phyloP scores from a whole-genome alignment of 1,140 invertebrate species.

The Drosophila grimshawi region DNA sequence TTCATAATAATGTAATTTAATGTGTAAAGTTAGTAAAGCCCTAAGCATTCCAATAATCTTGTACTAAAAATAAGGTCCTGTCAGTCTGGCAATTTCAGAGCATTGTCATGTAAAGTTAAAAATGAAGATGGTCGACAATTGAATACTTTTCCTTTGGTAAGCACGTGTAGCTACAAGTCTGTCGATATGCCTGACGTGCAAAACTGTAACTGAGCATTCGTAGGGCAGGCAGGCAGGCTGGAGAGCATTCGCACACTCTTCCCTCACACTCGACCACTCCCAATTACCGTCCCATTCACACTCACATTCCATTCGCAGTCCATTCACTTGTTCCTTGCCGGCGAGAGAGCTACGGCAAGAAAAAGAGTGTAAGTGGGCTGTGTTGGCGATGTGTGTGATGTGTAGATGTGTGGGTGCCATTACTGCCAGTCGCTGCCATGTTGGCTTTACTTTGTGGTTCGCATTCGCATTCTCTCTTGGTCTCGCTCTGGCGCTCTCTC shows the following conservation, averaged over 20 bases:
- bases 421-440: conserved; percentile 7
- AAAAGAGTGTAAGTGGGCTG: conserved; percentile 6
- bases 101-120: too few relatives aligned
- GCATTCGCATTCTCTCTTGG: neutral
- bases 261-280: conserved; percentile 12
- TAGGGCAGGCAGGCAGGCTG: conserved; percentile 6
- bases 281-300: conserved; percentile 14
- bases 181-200: neutral
- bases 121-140: too few relatives aligned
- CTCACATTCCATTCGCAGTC: conserved; percentile 2
- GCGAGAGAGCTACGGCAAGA: conserved; percentile 13
- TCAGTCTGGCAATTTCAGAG: too few relatives aligned
- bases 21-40: too few relatives aligned
- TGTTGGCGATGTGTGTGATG: neutral
- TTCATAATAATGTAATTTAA: too few relatives aligned
- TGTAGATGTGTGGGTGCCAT: conserved; percentile 31
- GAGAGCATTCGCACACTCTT: conserved; percentile 15
- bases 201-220: neutral
- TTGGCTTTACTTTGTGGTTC: conserved; percentile 13
- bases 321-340: conserved; percentile 42
- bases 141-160: too few relatives aligned
- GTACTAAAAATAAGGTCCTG: too few relatives aligned
- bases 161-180: neutral
- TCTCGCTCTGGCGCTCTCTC: neutral
- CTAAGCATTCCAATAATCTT: neutral